Percentiles rank a stretch among this genome's conserved stretches.
Conservation (phyloP, 64 coral and sea anemone species). For the Cladopsammia gracilis region DNA sequence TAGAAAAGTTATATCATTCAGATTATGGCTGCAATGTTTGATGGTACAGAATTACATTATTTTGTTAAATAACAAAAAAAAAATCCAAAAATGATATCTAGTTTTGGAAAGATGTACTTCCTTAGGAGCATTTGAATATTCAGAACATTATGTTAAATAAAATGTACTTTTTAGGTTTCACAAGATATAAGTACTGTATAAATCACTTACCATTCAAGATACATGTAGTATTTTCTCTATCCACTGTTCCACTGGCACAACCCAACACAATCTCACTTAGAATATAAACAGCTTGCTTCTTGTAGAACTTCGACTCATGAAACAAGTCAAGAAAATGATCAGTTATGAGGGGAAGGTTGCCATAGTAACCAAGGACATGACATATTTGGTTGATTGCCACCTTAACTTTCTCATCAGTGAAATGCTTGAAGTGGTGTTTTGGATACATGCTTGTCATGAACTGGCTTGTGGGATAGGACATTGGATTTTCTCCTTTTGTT, state of each 20-base stretch:
- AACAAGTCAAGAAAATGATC: slow-evolving; percentile 96
- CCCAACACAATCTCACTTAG: slow-evolving; percentile 94
- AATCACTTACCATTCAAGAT: slow-evolving; percentile 31
- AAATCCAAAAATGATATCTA: no score
- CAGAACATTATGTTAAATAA: no score
- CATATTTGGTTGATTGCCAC: slow-evolving; percentile 69
- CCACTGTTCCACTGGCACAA: neutral
- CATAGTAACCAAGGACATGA: slow-evolving; percentile 87
- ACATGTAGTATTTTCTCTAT: neutral
- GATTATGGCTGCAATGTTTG: no score
- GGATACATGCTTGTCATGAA: slow-evolving; percentile 55
- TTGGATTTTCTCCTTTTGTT: slow-evolving; percentile 45
- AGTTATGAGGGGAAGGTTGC: slow-evolving; percentile 78
- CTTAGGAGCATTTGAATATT: no score
- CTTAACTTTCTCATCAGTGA: slow-evolving; percentile 87
- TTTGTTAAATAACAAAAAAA: no score
- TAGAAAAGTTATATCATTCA: no score
- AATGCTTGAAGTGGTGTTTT: slow-evolving; percentile 91
- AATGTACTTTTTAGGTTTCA: no score
- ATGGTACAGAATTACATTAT: no score
- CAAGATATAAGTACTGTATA: neutral
- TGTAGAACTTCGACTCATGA: slow-evolving; percentile 75
- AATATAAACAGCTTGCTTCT: slow-evolving; percentile 89
- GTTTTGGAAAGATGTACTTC: no score
- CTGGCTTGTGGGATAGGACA: slow-evolving; percentile 56